Evolutionary conservation across 2,113 vertebrate genomes (phyloP).

Genomic region (Notiomystis cincta): DNA sequence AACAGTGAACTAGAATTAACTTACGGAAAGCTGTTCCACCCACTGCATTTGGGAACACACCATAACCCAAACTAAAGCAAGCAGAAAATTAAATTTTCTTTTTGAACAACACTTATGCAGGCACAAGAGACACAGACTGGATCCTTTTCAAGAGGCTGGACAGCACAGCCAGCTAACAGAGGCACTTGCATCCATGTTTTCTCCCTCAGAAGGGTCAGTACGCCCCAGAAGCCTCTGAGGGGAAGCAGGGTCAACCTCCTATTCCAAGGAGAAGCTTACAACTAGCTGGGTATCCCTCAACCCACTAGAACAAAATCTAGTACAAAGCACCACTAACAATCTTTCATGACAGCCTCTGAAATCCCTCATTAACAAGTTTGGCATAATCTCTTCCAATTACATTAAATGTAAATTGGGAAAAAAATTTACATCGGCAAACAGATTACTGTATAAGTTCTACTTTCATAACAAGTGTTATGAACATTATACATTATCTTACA

Average conservation of each 20-base stretch:
- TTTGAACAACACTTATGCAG: neutral
- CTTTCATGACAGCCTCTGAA: neutral
- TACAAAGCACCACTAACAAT: neutral
- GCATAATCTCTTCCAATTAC: conserved; percentile 20
- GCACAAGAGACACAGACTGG: neutral
- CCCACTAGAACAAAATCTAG: neutral
- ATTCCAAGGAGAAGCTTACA: neutral
- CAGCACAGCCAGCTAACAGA: neutral
- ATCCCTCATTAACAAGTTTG: neutral
- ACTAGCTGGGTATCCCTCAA: neutral
- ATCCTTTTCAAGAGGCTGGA: neutral
- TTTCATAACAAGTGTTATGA: neutral
- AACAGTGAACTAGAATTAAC: conserved; percentile 34
- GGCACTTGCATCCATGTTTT: neutral
- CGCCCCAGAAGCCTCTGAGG: neutral
- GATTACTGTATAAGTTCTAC: neutral
- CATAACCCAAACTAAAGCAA: conserved; percentile 11
- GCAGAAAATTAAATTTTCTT: neutral
- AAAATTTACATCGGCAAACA: neutral
- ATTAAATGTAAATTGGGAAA: neutral
- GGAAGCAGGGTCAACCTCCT: neutral
- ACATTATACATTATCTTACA: neutral
- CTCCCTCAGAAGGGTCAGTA: neutral
- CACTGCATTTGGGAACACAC: conserved; percentile 20
- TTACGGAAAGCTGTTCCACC: neutral